Percentiles rank a stretch among this genome's conserved stretches.
phyloP scores from a whole-genome alignment of 1,140 invertebrate genomes.

The Elymnias hypermnestra region DNA sequence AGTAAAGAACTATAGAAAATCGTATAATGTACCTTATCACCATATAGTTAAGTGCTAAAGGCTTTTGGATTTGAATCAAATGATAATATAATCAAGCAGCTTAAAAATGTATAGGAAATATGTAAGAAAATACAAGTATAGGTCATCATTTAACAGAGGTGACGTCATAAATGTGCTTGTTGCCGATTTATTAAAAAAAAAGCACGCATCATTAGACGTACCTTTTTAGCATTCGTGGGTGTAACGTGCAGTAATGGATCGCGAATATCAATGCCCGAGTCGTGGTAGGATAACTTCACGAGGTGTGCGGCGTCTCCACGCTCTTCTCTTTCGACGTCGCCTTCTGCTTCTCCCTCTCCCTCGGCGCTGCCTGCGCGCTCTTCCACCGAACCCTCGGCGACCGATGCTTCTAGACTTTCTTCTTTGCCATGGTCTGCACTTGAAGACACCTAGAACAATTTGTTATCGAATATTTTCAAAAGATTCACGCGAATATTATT shows the following conservation, averaged over 20 bases:
- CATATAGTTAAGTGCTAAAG: too few relatives aligned
- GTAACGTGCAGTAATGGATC: constrained; percentile 77
- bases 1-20: too few relatives aligned
- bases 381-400: constrained; percentile 23
- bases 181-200: too few relatives aligned
- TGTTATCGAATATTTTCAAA: too few relatives aligned
- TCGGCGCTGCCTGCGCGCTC: constrained; percentile 28
- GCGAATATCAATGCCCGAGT: constrained; percentile 92
- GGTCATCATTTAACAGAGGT: too few relatives aligned
- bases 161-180: too few relatives aligned
- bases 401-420: constrained; percentile 37
- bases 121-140: too few relatives aligned
- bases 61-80: too few relatives aligned
- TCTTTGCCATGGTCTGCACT: constrained; percentile 50
- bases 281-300: constrained; percentile 88
- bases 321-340: constrained; percentile 29
- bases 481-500: too few relatives aligned
- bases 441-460: constrained; percentile 42
- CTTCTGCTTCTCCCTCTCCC: constrained; percentile 28
- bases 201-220: constrained; percentile 14
- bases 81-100: too few relatives aligned
- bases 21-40: too few relatives aligned
- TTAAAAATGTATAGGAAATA: too few relatives aligned
- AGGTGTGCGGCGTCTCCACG: constrained; percentile 65
- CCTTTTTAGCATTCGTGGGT: constrained; percentile 69